Conservation (phyloP, 2,888 invertebrate genomes). For the Hirtodrosophila histrioides region DNA sequence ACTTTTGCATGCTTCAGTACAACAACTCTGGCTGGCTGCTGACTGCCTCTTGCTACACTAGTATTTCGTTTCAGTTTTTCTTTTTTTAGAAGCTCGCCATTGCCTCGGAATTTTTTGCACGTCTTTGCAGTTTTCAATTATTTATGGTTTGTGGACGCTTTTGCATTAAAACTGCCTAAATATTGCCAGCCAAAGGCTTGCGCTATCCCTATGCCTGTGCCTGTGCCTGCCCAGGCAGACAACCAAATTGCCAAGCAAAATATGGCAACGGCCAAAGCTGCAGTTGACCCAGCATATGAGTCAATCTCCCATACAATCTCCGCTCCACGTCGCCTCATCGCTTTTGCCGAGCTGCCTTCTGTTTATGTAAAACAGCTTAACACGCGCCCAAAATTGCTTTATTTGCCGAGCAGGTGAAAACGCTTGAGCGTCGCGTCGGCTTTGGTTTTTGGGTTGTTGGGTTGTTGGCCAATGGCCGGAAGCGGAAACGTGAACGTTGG, state of each 20-base stretch:
- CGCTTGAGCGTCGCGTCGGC: conserved; percentile 42
- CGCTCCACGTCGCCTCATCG: neutral
- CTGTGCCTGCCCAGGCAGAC: conserved; percentile 43
- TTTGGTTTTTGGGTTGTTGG: conserved; percentile 17
- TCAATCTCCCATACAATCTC: conserved; percentile 45
- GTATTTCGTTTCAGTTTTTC: conserved; percentile 35
- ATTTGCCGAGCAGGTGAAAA: conserved; percentile 51
- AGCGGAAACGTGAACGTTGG: conserved; percentile 32
- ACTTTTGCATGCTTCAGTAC: conserved; percentile 74
- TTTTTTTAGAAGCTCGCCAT: conserved; percentile 43
- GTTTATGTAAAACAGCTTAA: conserved; percentile 67
- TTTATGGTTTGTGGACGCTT: conserved; percentile 78
- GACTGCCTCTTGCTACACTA: conserved; percentile 38
- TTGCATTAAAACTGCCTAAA: conserved; percentile 75
- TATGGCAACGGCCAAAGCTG: conserved; percentile 51
- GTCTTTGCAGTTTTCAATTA: conserved; percentile 80
- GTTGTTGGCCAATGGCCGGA: conserved; percentile 35
- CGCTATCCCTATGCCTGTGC: conserved; percentile 16
- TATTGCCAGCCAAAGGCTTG: conserved; percentile 54
- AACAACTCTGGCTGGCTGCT: conserved; percentile 61
- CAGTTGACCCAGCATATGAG: conserved; percentile 65
- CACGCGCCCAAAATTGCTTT: conserved; percentile 65
- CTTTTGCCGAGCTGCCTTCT: conserved; percentile 13
- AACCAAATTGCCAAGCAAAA: conserved; percentile 59
- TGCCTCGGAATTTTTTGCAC: conserved; percentile 65